These are phyloP conservation scores for Brachionus angularis DNA, from an alignment of 1,140 invertebrate species.

Conservation along the genomic window DNA sequence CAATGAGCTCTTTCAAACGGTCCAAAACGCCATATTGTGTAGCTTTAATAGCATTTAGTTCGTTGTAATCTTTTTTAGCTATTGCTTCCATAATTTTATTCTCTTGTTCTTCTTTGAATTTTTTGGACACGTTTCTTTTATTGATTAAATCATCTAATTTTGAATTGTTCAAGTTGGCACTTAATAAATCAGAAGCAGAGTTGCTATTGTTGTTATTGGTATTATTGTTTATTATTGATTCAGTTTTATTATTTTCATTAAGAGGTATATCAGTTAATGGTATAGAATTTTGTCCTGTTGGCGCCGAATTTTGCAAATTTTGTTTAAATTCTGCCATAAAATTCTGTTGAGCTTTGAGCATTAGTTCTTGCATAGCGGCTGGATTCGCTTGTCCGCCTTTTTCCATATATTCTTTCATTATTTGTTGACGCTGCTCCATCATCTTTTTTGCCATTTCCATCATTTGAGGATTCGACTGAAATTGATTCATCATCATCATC, in stretches of 20 bases:
- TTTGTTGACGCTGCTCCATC: constrained; percentile 1
- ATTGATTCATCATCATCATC: constrained; percentile 21
- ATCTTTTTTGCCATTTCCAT: neutral
- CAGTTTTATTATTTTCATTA: neutral
- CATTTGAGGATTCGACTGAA: constrained; percentile 9
- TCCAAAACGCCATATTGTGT: constrained; percentile 82
- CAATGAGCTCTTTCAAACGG: constrained; percentile 76
- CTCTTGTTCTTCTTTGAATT: constrained; percentile 15
- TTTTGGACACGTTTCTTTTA: constrained; percentile 5
- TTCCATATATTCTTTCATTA: constrained; percentile 41
- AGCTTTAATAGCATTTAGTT: constrained; percentile 68
- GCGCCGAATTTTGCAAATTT: neutral
- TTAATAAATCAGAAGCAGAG: constrained; percentile 19
- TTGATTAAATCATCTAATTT: constrained; percentile 22
- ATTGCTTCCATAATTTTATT: constrained; percentile 33
- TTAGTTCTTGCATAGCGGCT: constrained; percentile 26
- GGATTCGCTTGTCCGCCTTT: constrained; percentile 36
- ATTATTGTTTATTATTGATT: neutral
- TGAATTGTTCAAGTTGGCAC: constrained; percentile 31
- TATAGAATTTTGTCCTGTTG: neutral
- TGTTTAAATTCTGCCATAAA: constrained; percentile 26
- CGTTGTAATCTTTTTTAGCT: constrained; percentile 6
- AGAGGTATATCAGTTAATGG: neutral
- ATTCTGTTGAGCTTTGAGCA: neutral
- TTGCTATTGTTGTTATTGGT: too few relatives aligned